Base-by-base conservation (phyloP, 1,140 invertebrate species). In the Ruditapes philippinarum region DNA sequence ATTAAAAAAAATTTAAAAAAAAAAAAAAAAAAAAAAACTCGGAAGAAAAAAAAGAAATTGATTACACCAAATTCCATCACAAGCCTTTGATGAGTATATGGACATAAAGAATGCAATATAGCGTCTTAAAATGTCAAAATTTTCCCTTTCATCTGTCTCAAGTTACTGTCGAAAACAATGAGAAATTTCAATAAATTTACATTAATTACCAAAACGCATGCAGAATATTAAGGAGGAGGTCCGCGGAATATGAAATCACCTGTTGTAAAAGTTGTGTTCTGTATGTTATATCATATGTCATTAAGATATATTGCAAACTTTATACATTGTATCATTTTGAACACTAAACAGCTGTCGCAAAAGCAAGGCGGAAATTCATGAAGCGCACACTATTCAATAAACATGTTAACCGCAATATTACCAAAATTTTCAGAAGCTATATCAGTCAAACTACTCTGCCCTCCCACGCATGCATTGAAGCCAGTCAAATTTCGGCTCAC, bases 181-280 rank as follows among this genome's bases (percentile, higher is more conserved):
- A 22, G 45, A 76, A 76, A 76, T 76, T 76, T 76, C 73, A 76
- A 76, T 76, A 76, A 28, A 76, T 76, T 76, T 49, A 49, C 73
- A 76, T 76, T 76, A 76, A 76, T 76, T 76, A 76, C 73, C 25
- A 33, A 76, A 76, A 76, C 65, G 65, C 65, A 19, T 70, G 38
- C 22, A 70, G 65, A 70, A 70, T 70, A 70, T 70, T 70, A 70
- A 70, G 17, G 33, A 5, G n/a, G 22, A 38, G 22, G 14, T 38
- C 12, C 2, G 19, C 36, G n/a, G 36, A 38, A 70, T 70, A 70
- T 70, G 28, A 70, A 70, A 70, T 40, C 65, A 70, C 65, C 65
- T 70, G 65, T 70, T 70, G 65, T n/a, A n/a, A n/a, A 70, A 70
- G 38, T 25, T 31, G 9, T 70, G 65, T 70, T 38, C n/a, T 38